Evolutionary conservation across 2,888 invertebrate genomes (phyloP), one percentile per base, ranked within the genome.

Genomic region (Criorhina ranunculi): DNA sequence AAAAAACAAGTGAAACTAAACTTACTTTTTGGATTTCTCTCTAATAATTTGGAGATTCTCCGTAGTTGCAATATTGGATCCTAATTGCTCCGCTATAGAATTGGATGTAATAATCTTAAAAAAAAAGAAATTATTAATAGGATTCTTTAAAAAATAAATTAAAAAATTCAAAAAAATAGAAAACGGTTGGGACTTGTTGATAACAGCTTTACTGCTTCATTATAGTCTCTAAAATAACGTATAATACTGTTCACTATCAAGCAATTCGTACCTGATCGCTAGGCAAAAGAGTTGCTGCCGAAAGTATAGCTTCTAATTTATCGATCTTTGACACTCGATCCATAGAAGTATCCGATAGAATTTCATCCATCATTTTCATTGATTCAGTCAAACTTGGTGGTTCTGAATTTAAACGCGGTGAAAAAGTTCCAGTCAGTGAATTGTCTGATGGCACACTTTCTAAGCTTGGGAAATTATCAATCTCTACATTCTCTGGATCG

Each of bases 361-460:
- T 95, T 90, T 96, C 95, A 89, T 97, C 96, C 92, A 97, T 95
- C 93, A 97, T 94, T 90, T 96, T 96, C 96, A 97, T 97, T 0
- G 96, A 97, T 91, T 97, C 97, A 3, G 96, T 96, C 77, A 97
- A 93, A 89, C 96, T 96, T 15, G 96, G 96, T 11, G 96, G 96
- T 89, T 96, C 96, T 0, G 95, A 95, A 87, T 94, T 95, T n/a
- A 91, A 90, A 87, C 95, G 94, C 17, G 96, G 96, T 12, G 96
- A 96, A 62, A 95, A 94, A 78, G 95, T 93, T 79, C 94, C 93
- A 86, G 93, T 93, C 57, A 93, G 91, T 44, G 94, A 94, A 88
- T 93, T 95, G 89, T 96, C 96, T 64, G 95, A 96, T 78, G 95
- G 95, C 89, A 95, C 95, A 75, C 96, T 96, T 89, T 96, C 96